phyloP scores from a whole-genome alignment of 30 jellyfish, hydroid and myxozoan genomes.

The Aurelia aurita region DNA sequence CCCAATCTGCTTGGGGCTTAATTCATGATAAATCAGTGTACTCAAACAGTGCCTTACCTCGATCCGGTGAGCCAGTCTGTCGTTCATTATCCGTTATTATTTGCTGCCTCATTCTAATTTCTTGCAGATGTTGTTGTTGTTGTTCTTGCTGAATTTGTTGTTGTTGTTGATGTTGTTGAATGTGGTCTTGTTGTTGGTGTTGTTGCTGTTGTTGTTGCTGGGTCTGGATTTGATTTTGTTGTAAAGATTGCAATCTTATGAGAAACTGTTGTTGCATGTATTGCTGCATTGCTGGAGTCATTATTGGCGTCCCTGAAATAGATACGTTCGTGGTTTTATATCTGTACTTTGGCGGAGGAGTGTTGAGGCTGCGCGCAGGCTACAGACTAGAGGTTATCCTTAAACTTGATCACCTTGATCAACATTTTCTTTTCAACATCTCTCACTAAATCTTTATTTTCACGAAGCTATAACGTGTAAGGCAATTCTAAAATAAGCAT shows the following conservation, averaged over 20 bases:
- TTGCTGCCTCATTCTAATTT: slow-evolving; percentile 48
- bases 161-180: slow-evolving; percentile 30
- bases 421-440: too few relatives aligned
- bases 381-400: too few relatives aligned
- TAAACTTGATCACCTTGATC: too few relatives aligned
- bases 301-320: slow-evolving; percentile 1
- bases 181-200: background rate
- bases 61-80: slow-evolving; percentile 38
- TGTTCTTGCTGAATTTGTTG: slow-evolving; percentile 58
- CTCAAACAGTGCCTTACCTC: slow-evolving; percentile 12
- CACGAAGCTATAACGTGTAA: too few relatives aligned
- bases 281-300: slow-evolving; percentile 42
- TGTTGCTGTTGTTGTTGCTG: slow-evolving; percentile 21
- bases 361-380: too few relatives aligned
- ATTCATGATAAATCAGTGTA: too few relatives aligned
- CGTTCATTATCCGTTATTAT: slow-evolving; percentile 20
- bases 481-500: too few relatives aligned
- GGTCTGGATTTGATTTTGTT: slow-evolving; percentile 32
- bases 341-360: too few relatives aligned
- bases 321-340: too few relatives aligned
- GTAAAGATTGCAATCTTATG: slow-evolving; percentile 14
- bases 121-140: slow-evolving; percentile 47
- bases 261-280: slow-evolving; percentile 19
- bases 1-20: too few relatives aligned
- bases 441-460: too few relatives aligned